Conservation (phyloP, 2,888 invertebrate genomes). For the Leptopilina myrica region DNA sequence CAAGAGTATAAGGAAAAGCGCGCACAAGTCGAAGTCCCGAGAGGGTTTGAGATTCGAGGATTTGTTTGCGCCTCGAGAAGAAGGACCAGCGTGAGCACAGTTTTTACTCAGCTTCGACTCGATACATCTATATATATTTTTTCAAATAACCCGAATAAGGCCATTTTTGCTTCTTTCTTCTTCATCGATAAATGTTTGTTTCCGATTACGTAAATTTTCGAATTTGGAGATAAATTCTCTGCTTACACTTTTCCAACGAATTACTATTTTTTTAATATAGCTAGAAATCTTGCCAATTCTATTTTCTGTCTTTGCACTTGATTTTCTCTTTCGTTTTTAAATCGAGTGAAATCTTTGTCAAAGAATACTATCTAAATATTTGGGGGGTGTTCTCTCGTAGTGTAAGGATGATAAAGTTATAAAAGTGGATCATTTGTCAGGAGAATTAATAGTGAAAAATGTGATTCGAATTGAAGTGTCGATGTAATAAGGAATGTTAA, state of each 20-base stretch:
- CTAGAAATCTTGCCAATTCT: neutral
- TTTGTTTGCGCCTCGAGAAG: constrained; percentile 65
- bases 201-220: neutral
- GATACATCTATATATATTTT: too few species aligned
- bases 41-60: constrained; percentile 56
- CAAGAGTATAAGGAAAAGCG: constrained; percentile 46
- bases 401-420: too few species aligned
- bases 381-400: neutral
- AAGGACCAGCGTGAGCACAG: constrained; percentile 16
- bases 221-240: neutral
- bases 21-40: constrained; percentile 56
- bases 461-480: neutral
- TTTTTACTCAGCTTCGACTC: neutral
- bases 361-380: too few species aligned
- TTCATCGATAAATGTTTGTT: neutral
- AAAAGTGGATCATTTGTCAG: neutral
- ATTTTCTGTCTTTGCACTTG: neutral
- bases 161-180: too few species aligned
- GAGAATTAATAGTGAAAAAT: neutral
- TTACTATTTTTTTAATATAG: constrained; percentile 48
- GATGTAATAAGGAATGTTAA: constrained; percentile 10
- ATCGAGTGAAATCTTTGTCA: too few species aligned
- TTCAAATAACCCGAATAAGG: neutral
- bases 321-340: neutral
- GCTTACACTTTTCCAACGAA: neutral